These are phyloP conservation scores for Bactericera cockerelli DNA, from an alignment of 1,140 invertebrate genomes.

Conservation along the genomic window DNA sequence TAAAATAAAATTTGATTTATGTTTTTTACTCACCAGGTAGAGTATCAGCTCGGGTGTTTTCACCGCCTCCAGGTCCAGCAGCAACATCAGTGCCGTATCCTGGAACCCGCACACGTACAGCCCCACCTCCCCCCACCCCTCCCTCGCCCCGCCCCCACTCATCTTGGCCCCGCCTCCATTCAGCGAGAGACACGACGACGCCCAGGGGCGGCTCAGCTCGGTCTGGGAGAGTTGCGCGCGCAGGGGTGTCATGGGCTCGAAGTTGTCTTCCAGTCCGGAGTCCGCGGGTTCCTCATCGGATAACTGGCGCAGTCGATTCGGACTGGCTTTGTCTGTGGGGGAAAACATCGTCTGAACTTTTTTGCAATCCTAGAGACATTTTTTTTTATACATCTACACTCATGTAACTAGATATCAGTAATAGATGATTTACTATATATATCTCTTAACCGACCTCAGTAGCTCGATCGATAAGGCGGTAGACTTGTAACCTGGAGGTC, in stretches of 20 bases:
- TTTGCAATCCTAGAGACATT: no score
- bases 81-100: constrained; percentile 53
- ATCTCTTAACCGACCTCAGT: no score
- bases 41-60: constrained; percentile 46
- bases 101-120: constrained; percentile 59
- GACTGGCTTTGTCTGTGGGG: no score
- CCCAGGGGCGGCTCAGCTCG: not conserved
- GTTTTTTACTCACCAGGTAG: constrained; percentile 48
- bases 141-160: not conserved
- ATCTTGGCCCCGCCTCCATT: not conserved
- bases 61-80: constrained; percentile 46
- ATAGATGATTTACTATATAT: no score
- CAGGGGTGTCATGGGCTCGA: constrained; percentile 1
- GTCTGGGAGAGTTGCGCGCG: not conserved
- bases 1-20: no score
- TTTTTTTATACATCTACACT: no score
- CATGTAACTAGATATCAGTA: no score
- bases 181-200: not conserved
- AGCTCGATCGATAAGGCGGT: no score
- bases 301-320: no score
- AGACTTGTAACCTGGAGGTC: no score
- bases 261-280: constrained; percentile 1
- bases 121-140: constrained; percentile 29
- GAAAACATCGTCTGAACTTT: no score
- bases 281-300: not conserved